phyloP scores from a whole-genome alignment of 1,140 invertebrate species.

The Pseudomyrmex dendroicus region DNA sequence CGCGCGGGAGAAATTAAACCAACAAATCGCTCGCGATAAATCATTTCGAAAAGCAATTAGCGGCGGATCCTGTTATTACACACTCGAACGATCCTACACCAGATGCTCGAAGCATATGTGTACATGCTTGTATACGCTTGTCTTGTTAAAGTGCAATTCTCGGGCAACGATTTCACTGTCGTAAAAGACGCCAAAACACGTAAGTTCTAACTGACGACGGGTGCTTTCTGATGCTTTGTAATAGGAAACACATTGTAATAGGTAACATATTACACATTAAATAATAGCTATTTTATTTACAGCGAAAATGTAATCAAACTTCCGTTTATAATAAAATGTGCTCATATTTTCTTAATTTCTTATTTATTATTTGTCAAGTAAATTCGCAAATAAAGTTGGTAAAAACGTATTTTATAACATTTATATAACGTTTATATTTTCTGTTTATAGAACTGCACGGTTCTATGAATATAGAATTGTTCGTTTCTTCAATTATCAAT shows the following conservation, averaged over 20 bases:
- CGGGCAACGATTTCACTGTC: constrained; percentile 27
- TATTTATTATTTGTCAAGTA: neutral
- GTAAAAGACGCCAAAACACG: constrained; percentile 29
- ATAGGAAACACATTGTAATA: neutral
- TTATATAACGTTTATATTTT: too few species aligned
- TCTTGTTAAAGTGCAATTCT: constrained; percentile 28
- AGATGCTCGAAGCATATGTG: constrained; percentile 36
- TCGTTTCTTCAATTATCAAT: constrained; percentile 6
- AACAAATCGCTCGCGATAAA: constrained; percentile 42
- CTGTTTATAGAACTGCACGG: neutral
- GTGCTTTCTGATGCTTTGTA: neutral
- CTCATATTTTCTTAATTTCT: neutral
- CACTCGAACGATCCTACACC: constrained; percentile 29
- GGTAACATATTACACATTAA: neutral
- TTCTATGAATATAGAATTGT: neutral
- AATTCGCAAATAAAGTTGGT: neutral
- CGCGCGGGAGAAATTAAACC: constrained; percentile 27
- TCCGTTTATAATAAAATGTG: neutral
- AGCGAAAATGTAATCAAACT: neutral
- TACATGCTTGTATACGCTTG: neutral
- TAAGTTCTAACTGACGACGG: constrained; percentile 18
- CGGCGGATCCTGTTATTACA: constrained; percentile 42
- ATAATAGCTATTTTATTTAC: neutral
- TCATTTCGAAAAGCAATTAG: constrained; percentile 47
- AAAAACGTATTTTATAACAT: neutral